phyloP scores from a whole-genome alignment of 2,888 invertebrate species.

The Apotomis turbidana region DNA sequence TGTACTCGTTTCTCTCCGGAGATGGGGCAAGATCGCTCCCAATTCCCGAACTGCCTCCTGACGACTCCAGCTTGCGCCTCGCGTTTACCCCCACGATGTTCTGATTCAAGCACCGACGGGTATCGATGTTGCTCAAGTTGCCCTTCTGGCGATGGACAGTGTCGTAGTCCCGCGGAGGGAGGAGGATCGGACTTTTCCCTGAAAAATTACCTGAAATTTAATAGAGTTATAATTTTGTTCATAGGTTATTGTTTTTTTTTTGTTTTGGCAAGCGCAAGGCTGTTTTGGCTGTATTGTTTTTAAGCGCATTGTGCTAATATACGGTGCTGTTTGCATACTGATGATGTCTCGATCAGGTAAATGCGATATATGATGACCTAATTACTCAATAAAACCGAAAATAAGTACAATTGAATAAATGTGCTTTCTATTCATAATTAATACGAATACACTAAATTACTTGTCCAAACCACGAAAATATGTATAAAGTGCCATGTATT shows the following conservation, averaged over 20 bases:
- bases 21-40: conserved; percentile 95
- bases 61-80: conserved; percentile 84
- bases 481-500: too few species aligned
- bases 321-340: background rate
- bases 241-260: background rate
- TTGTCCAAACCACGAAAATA: too few species aligned
- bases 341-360: background rate
- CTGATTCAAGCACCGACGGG: conserved; percentile 87
- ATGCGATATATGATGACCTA: too few species aligned
- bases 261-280: conserved; percentile 11
- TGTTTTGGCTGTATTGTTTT: background rate
- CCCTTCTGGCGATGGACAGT: conserved; percentile 90
- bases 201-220: conserved; percentile 47
- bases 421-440: too few species aligned
- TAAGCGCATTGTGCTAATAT: conserved; percentile 2
- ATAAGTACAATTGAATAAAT: too few species aligned
- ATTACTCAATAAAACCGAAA: too few species aligned
- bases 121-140: conserved; percentile 76
- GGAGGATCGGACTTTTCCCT: conserved; percentile 88
- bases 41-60: conserved; percentile 94
- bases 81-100: conserved; percentile 84
- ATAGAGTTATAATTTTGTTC: conserved; percentile 36
- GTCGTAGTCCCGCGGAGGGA: conserved; percentile 97
- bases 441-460: too few species aligned
- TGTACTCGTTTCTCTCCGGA: conserved; percentile 85